These are phyloP conservation scores for Desoria tigrina DNA, from an alignment of 2,888 invertebrate genomes.

Conservation along the genomic window DNA sequence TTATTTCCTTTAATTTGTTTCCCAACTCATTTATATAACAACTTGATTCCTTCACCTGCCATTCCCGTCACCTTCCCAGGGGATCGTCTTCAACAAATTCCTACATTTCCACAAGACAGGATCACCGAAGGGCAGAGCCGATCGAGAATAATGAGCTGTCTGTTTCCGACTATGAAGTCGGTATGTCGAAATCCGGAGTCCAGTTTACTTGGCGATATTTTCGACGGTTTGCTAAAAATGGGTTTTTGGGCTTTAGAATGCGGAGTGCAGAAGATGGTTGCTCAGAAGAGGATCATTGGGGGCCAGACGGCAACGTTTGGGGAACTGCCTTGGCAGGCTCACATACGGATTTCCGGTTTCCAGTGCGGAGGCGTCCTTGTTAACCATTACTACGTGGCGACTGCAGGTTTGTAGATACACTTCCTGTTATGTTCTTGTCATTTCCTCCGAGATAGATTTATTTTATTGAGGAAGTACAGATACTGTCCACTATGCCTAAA, in stretches of 20 bases:
- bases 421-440: too few relatives aligned
- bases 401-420: slow-evolving; percentile 39
- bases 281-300: slow-evolving; percentile 75
- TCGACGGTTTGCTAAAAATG: background rate
- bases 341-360: slow-evolving; percentile 76
- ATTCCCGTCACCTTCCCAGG: slow-evolving; percentile 10
- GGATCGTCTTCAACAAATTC: slow-evolving; percentile 32
- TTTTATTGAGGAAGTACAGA: background rate
- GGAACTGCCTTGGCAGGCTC: slow-evolving; percentile 82
- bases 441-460: slow-evolving; percentile 20
- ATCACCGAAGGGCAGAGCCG: slow-evolving; percentile 45
- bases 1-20: too few relatives aligned
- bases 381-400: slow-evolving; percentile 70
- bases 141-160: slow-evolving; percentile 51
- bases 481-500: too few relatives aligned
- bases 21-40: too few relatives aligned
- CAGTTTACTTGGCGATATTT: background rate
- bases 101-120: slow-evolving; percentile 40
- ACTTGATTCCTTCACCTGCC: background rate
- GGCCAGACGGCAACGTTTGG: slow-evolving; percentile 73
- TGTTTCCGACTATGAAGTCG: slow-evolving; percentile 52
- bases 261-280: slow-evolving; percentile 65
- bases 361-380: slow-evolving; percentile 81
- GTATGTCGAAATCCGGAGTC: slow-evolving; percentile 24
- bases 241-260: slow-evolving; percentile 59